Conservation (phyloP, 2,113 vertebrate species). For the Podarcis cretensis region DNA sequence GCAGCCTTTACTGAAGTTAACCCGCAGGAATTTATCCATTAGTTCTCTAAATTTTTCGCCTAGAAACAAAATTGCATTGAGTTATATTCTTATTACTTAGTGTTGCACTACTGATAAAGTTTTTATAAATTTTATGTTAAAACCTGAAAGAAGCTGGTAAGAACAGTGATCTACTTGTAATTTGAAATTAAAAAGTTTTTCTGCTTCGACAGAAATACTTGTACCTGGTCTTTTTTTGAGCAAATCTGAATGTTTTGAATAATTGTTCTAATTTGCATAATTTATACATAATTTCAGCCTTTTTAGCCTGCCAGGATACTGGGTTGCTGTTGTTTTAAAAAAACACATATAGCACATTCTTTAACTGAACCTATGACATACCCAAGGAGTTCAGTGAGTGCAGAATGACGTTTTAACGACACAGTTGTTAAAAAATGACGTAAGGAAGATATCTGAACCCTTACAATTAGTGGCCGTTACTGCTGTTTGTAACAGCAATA, state of each 20-base stretch:
- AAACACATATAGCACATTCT: no score
- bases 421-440: not conserved
- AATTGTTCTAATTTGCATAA: not conserved
- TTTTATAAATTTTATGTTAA: slow-evolving; percentile 40
- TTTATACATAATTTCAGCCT: not conserved
- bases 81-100: slow-evolving; percentile 66
- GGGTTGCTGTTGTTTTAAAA: not conserved
- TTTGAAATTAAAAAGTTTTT: not conserved
- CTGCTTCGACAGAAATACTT: not conserved
- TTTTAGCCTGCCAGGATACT: not conserved
- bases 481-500: not conserved
- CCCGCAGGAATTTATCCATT: slow-evolving; percentile 81
- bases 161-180: not conserved
- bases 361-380: not conserved
- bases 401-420: no score
- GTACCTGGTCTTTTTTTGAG: not conserved
- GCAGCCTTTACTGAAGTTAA: slow-evolving; percentile 84
- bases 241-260: not conserved
- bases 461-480: not conserved
- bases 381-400: not conserved
- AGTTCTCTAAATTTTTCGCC: slow-evolving; percentile 84
- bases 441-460: not conserved
- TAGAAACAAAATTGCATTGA: slow-evolving; percentile 76
- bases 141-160: slow-evolving; percentile 18
- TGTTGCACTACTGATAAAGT: slow-evolving; percentile 44